Base-by-base conservation (phyloP, 2,888 invertebrate genomes). In the Drosophila niveifrons region DNA sequence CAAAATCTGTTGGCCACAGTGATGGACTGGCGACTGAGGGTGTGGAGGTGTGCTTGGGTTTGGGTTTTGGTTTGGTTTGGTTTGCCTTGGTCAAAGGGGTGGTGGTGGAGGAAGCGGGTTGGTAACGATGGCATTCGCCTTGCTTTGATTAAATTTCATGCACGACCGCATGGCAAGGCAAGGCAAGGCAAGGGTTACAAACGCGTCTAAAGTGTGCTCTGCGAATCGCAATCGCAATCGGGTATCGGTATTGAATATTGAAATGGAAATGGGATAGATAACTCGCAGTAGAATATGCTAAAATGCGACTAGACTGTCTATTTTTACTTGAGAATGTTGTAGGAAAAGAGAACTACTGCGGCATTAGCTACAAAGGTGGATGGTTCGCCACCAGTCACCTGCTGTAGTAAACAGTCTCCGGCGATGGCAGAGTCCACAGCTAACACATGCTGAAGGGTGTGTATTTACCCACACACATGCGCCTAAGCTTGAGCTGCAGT, bases 81-180 rank as follows among this genome's bases (percentile, higher is more conserved):
- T 6, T 23, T 23, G 23, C 4, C 23, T 23, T 23, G 23, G 23
- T 23, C 23, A 23, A 23, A 23, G 23, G 23, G 23, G 23, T 23
- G 23, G n/a, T n/a, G n/a, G 23, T 23, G 23, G n/a, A 53, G 52
- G 36, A 29, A 28, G 52, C n/a, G 34, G 47, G 39, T 18, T 13
- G 13, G 11, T 23, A 23, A 18, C 41, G 17, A 10, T n/a, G 23
- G 41, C 43, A 44, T 58, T 55, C 61, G 82, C 64, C 66, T 81
- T 72, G 82, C 86, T 79, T 82, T 82, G 82, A 82, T 88, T 82
- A 88, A 82, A 82, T 82, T 82, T 88, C 88, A 85, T 88, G 82
- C 82, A 88, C 82, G 82, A 88, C 88, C 86, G 78, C 82, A 75
- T 66, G 44, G 67, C 52, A 70, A 70, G 67, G 80, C 56, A 70